Evolutionary conservation across 1,140 invertebrate genomes (phyloP).

Genomic region (Ridgeia piscesae): DNA sequence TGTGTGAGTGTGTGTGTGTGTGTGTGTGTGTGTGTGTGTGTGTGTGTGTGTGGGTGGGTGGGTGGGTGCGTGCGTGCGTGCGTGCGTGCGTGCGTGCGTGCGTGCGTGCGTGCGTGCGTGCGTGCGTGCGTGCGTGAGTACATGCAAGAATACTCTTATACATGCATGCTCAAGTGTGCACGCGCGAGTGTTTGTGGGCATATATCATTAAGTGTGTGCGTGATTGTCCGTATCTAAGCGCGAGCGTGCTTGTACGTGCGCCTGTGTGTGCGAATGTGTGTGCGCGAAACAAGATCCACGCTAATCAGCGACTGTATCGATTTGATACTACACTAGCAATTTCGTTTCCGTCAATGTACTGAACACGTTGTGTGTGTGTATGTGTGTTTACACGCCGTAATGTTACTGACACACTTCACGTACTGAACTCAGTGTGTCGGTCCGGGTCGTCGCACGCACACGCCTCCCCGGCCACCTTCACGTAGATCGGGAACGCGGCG

Average conservation of each 20-base stretch:
- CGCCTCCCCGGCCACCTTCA: neutral
- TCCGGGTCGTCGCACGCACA: neutral
- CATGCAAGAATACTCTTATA: too few species aligned
- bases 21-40: constrained; percentile 10
- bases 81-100: neutral
- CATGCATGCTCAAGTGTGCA: too few species aligned
- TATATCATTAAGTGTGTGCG: too few species aligned
- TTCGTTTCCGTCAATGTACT: neutral
- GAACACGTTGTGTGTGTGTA: neutral
- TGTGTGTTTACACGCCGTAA: neutral
- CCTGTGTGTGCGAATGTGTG: too few species aligned
- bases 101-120: too few species aligned
- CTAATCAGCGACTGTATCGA: neutral
- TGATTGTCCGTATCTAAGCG: too few species aligned
- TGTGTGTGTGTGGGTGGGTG: neutral
- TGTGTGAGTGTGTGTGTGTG: constrained; percentile 20
- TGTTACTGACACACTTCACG: neutral
- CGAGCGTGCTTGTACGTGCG: too few species aligned
- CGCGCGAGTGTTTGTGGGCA: too few species aligned
- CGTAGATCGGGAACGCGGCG: neutral
- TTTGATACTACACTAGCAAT: neutral
- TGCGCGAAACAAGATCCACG: too few species aligned
- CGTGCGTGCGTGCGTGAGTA: too few species aligned
- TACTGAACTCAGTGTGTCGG: neutral
- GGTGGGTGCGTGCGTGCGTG: neutral